Conservation (phyloP, 1,140 invertebrate species). For the Drosophila persimilis region DNA sequence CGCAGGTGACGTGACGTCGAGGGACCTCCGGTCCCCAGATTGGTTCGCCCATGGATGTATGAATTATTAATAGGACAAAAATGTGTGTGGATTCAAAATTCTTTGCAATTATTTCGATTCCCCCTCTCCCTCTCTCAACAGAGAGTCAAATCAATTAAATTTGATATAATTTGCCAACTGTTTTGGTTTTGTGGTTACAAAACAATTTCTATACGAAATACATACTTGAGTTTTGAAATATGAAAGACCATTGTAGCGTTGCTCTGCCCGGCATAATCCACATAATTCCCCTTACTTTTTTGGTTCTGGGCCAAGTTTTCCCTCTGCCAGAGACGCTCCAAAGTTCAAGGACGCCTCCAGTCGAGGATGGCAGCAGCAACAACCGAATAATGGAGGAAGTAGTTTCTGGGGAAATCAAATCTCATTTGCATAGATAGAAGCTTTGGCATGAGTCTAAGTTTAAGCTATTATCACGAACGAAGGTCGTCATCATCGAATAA, state of each 20-base stretch:
- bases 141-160: slow-evolving; percentile 62
- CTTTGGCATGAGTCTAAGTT: no score
- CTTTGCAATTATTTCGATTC: slow-evolving; percentile 18
- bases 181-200: slow-evolving; percentile 13
- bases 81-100: slow-evolving; percentile 20
- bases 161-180: slow-evolving; percentile 63
- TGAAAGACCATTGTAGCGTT: slow-evolving; percentile 5
- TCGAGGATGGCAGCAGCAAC: neutral
- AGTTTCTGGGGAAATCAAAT: no score
- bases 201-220: slow-evolving; percentile 12
- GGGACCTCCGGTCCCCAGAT: neutral
- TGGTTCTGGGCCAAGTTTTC: slow-evolving; percentile 42
- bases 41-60: slow-evolving; percentile 1
- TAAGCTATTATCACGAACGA: no score
- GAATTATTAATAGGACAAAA: slow-evolving; percentile 10
- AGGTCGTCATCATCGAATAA: no score
- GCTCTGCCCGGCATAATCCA: neutral
- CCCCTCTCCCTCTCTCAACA: neutral
- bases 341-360: slow-evolving; percentile 53
- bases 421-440: no score
- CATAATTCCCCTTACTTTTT: slow-evolving; percentile 13
- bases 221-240: slow-evolving; percentile 5
- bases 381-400: neutral
- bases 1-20: slow-evolving; percentile 33
- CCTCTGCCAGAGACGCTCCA: slow-evolving; percentile 5